Base-by-base conservation (phyloP, 2,113 vertebrate genomes). In the Ivindomyrus marchei region DNA sequence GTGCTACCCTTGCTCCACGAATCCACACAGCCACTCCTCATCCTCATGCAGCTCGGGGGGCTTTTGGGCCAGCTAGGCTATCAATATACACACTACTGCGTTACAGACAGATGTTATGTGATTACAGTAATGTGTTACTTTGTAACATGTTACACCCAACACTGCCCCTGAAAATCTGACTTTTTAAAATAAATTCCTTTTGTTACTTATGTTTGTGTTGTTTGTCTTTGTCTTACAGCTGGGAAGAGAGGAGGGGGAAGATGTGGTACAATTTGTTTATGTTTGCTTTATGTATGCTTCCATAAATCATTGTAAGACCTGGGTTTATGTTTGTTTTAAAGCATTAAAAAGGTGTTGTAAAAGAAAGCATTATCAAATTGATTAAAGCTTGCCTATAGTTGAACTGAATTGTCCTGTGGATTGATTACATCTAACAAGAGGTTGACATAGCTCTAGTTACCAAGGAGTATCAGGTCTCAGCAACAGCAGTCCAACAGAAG, bases 401-500 rank as follows among this genome's bases (percentile, higher is more conserved):
- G 62, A 70, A 70, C 62, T 27, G 62, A 31, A 70, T 70, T 70
- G n/a, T 70, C n/a, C 62, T 42, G 88, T 52, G 46, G 17, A 52
- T 74, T 74, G 47, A 31, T 89, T 74, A 80, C 88, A 49, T 52
- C 62, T 80, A 39, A 74, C 66, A 11, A 46, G 47, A 88, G 56
- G 8, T 66, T 66, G 10, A 46, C 17, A 56, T 17, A 52, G 88
- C 46, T 89, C 70, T 31, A 74, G 88, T 89, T 89, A 88, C 87
- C 4, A 66, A 24, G 47, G n/a, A 50, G 66, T 52, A 45, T 89
- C 88, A 6, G 66, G 88, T 89, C 47, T 80, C 88, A 4, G 6
- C 15, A 19, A 39, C 46, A 89, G 88, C 88, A 49, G 66, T 52
- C 36, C 15, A 27, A 31, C 47, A 49, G 24, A 7, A 70, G 39